These are phyloP conservation scores for Drosophila pachea DNA, from an alignment of 1,140 invertebrate genomes.

Conservation along the genomic window DNA sequence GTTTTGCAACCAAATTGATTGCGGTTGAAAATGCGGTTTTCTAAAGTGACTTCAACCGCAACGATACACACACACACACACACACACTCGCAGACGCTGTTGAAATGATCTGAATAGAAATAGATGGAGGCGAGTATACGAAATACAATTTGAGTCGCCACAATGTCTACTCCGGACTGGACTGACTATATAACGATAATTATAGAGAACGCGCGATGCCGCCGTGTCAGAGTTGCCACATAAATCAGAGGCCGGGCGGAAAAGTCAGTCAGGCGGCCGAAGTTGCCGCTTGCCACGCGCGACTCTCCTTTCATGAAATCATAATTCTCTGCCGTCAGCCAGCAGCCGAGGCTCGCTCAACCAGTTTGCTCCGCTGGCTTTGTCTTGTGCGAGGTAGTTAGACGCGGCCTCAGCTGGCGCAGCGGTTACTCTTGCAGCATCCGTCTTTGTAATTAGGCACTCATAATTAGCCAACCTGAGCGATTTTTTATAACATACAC, in stretches of 20 bases:
- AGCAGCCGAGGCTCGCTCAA: constrained; percentile 7
- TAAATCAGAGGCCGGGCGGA: constrained; percentile 67
- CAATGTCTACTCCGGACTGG: constrained; percentile 39
- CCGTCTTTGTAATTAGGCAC: constrained; percentile 43
- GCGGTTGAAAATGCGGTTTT: constrained; percentile 20
- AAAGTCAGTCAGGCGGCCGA: constrained; percentile 59
- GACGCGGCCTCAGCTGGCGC: not conserved
- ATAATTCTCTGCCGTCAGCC: constrained; percentile 47
- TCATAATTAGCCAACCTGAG: constrained; percentile 66
- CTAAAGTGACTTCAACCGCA: constrained; percentile 14
- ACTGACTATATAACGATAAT: constrained; percentile 46
- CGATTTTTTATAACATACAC: constrained; percentile 67
- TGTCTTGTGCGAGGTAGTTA: constrained; percentile 28
- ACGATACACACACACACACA: constrained; percentile 8
- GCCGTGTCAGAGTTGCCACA: constrained; percentile 71
- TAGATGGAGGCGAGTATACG: not conserved
- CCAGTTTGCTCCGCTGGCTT: constrained; percentile 43
- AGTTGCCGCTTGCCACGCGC: constrained; percentile 63
- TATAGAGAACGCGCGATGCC: constrained; percentile 61
- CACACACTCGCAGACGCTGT: not conserved
- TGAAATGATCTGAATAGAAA: constrained; percentile 1
- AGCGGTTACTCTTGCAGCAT: constrained; percentile 28
- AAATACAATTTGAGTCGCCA: constrained; percentile 39
- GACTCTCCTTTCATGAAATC: constrained; percentile 59
- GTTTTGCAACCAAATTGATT: constrained; percentile 12